Evolutionary conservation across 53 echinoderm and acorn worm species (phyloP), one percentile per base, ranked within the genome.

Genomic region (Temnopleurus reevesii): DNA sequence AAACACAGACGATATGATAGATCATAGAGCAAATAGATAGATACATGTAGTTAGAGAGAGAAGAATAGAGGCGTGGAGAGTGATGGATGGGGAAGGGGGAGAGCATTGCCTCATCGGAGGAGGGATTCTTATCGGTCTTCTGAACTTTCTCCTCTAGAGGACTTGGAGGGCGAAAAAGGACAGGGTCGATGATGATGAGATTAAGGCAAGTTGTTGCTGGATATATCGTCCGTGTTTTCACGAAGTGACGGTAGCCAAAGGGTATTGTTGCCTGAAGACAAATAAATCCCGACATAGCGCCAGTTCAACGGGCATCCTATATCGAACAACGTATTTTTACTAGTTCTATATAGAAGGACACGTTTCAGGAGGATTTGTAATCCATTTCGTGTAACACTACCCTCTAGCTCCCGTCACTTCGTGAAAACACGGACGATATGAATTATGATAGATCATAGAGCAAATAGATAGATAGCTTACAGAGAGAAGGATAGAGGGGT

Each of bases 111-210:
- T n/a, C n/a, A n/a, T n/a, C n/a, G 88, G 88, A 6, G 71, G 88
- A 12, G 88, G 88, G 17, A 87, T 87, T 35, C 12, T 87, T 1
- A 17, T 87, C 49, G 88, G 88, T 8, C 27, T 87, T 12, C n/a
- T 35, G n/a, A 71, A 34, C 31, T 66, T 87, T 19, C 53, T 87
- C n/a, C 4, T 87, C 47, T 87, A 71, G 88, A 29, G 88, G 45
- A 7, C 21, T 4, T 83, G 83, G 82, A 46, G 64, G 59, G 89
- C 64, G 71, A 46, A 77, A 15, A 61, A 66, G 12, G 64, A 81
- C 33, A 25, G 80, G 4, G 9, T 47, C 2, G 30, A 4, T 35
- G 53, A 29, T 33, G 66, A 76, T 18, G 19, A 31, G 41, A 71
- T n/a, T 41, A 41, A 41, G 38, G 71, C 23, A 21, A n/a, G n/a